phyloP scores from a whole-genome alignment of 2,797 vertebrate species.

The Pelochelys cantorii region DNA sequence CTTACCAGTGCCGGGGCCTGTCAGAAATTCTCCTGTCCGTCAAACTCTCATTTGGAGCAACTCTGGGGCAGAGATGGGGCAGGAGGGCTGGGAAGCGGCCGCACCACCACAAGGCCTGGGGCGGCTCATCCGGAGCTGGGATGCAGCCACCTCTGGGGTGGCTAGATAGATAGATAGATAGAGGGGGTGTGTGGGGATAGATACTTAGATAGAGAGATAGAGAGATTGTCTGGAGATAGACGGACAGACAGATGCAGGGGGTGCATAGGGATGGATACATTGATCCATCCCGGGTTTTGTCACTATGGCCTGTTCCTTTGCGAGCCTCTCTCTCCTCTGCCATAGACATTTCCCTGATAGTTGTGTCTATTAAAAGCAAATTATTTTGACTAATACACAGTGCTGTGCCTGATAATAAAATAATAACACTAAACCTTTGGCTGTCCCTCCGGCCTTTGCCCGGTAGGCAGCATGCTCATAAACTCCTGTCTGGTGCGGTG shows the following conservation, averaged over 20 bases:
- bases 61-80: not conserved
- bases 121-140: too few species aligned
- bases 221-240: too few species aligned
- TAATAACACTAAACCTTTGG: slow-evolving; percentile 28
- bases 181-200: too few species aligned
- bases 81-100: not conserved
- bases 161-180: too few species aligned
- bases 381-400: slow-evolving; percentile 20
- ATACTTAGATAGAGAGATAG: too few species aligned
- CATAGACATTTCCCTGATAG: not conserved
- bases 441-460: not conserved
- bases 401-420: not conserved
- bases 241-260: too few species aligned
- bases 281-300: not conserved
- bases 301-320: not conserved
- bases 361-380: slow-evolving; percentile 21
- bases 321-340: too few species aligned
- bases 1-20: not conserved
- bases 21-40: not conserved
- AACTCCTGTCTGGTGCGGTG: not conserved
- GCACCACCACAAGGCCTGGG: not conserved
- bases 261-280: too few species aligned
- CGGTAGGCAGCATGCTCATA: not conserved
- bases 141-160: too few species aligned
- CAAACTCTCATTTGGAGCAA: not conserved